Conservation (phyloP, 2,888 invertebrate genomes). For the Pristionchus exspectatus region DNA sequence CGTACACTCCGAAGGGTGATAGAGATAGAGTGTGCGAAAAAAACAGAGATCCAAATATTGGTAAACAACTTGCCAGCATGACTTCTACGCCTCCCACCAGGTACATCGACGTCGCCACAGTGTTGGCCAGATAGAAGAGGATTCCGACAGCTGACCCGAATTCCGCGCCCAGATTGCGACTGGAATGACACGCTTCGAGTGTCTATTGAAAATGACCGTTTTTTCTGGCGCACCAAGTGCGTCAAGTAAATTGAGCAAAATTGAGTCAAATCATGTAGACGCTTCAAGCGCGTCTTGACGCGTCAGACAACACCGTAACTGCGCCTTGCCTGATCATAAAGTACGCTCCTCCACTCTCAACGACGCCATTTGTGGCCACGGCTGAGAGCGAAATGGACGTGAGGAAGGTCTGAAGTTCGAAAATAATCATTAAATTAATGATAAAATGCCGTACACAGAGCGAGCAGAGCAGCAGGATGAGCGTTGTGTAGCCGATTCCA, state of each 20-base stretch:
- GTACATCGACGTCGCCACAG: slow-evolving; percentile 98
- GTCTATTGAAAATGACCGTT: not conserved
- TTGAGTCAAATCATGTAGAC: not conserved
- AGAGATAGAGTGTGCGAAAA: no score
- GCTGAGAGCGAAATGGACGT: slow-evolving; percentile 97
- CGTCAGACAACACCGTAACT: not conserved
- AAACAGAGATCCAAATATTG: no score
- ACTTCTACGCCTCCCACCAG: slow-evolving; percentile 87
- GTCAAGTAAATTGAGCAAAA: not conserved
- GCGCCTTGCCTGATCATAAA: slow-evolving; percentile 92
- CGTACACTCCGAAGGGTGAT: no score
- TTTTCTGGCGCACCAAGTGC: not conserved
- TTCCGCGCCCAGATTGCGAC: slow-evolving; percentile 90
- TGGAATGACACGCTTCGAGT: slow-evolving; percentile 47
- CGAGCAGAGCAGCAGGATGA: slow-evolving; percentile 78
- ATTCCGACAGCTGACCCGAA: slow-evolving; percentile 99
- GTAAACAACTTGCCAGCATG: slow-evolving; percentile 72
- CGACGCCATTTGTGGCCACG: slow-evolving; percentile 99
- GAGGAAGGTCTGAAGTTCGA: slow-evolving; percentile 80
- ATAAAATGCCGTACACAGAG: slow-evolving; percentile 79
- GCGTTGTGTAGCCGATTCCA: slow-evolving; percentile 82
- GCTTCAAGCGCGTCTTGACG: not conserved
- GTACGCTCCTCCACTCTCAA: slow-evolving; percentile 95
- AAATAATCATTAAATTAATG: not conserved
- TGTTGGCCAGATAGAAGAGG: slow-evolving; percentile 98